phyloP scores from a whole-genome alignment of 2,113 vertebrate genomes.

The Apus apus region DNA sequence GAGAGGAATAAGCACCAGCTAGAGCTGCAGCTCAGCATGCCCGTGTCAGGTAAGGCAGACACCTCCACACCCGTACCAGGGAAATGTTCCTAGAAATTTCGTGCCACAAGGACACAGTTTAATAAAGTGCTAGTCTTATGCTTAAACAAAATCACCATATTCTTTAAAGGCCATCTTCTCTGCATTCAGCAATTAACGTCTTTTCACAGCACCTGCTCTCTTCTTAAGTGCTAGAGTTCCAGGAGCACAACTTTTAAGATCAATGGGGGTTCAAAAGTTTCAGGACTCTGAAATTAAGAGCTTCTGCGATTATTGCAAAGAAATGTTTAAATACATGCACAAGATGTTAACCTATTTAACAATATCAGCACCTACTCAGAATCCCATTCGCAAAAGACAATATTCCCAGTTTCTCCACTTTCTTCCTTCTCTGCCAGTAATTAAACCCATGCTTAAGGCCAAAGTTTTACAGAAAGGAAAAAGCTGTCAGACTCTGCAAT shows the following conservation, averaged over 20 bases:
- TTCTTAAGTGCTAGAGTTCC: neutral
- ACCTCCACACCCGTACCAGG: neutral
- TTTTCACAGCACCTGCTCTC: neutral
- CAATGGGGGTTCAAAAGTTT: neutral
- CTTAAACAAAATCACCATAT: neutral
- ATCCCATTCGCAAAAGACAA: neutral
- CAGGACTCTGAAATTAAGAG: neutral
- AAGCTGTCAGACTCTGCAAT: neutral
- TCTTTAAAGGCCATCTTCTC: neutral
- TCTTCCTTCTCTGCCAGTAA: neutral
- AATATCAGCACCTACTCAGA: neutral
- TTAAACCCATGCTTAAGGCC: neutral
- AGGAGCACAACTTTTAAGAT: fast-evolving
- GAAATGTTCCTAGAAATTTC: neutral
- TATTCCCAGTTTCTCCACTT: neutral
- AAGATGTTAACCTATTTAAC: neutral
- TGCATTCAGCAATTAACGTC: neutral
- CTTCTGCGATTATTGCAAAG: neutral
- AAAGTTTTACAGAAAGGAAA: neutral
- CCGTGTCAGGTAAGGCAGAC: neutral
- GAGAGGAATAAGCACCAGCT: neutral
- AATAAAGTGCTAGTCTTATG: neutral
- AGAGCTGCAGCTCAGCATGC: neutral
- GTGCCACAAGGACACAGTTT: neutral
- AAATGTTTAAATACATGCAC: neutral